A percentile compares a stretch with the other conserved stretches of the same genome.
Evolutionary conservation across 2,888 invertebrate species (phyloP).

Genomic region (Thyatira batis): DNA sequence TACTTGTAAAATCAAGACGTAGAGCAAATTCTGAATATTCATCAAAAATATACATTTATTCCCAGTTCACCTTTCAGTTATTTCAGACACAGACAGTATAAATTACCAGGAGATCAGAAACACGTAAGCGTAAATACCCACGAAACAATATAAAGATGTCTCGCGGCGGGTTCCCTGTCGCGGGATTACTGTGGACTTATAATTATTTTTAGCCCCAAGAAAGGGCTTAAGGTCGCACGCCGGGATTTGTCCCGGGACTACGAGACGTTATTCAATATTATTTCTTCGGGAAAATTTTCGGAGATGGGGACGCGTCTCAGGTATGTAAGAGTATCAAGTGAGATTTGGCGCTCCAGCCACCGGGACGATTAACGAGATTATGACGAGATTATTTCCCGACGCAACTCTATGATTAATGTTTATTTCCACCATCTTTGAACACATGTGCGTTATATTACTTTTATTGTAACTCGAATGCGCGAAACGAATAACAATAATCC

Average conservation of each 20-base stretch:
- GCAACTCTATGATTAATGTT: constrained; percentile 4
- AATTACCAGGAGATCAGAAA: constrained; percentile 19
- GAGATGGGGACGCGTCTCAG: constrained; percentile 47
- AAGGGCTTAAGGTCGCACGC: constrained; percentile 72
- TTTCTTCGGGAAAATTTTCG: constrained; percentile 51
- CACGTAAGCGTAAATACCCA: constrained; percentile 36
- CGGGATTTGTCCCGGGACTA: constrained; percentile 70
- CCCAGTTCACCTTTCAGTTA: background rate
- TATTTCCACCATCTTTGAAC: background rate
- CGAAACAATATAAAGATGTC: constrained; percentile 50
- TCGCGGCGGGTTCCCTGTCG: constrained; percentile 33
- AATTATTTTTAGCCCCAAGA: constrained; percentile 65
- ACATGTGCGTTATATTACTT: background rate
- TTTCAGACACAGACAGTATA: background rate
- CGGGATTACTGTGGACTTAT: constrained; percentile 52
- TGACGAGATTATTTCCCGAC: constrained; percentile 1
- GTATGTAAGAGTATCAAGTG: constrained; percentile 56
- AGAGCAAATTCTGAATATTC: background rate
- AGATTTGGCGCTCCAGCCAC: constrained; percentile 48
- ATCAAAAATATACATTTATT: background rate
- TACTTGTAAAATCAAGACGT: background rate
- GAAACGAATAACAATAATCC: background rate
- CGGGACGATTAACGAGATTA: constrained; percentile 32
- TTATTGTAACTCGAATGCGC: background rate
- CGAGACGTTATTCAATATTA: constrained; percentile 77